Evolutionary conservation across 2,113 vertebrate species (phyloP), one percentile per base, ranked within the genome.

Genomic region (Blennius ocellaris): DNA sequence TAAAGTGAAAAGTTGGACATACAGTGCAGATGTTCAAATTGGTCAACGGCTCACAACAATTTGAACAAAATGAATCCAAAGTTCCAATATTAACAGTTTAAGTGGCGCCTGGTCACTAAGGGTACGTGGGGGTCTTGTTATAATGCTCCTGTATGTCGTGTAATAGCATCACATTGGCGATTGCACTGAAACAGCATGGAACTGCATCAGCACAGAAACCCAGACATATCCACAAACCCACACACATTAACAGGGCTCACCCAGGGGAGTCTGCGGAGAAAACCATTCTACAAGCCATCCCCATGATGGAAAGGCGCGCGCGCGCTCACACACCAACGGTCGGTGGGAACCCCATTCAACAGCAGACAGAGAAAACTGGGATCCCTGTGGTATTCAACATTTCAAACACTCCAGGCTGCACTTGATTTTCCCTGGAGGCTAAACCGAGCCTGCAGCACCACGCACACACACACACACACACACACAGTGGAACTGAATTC

Each of bases 321-420:
- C 47, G 55, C 8, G 12, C 65, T 55, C 53, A 67, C 52, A 66
- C 65, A 52, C 30, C 16, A 45, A 58, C 43, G 69, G 56, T 69
- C 14, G 30, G 52, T 63, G 68, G 44, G 51, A 76, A 78, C 50
- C 36, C 39, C 47, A 50, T 62, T 72, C 65, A 45, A 56, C 17
- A 62, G 72, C 60, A 74, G 45, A 71, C 39, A 63, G 63, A 79
- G 21, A 70, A 64, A 81, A 79, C 55, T 52, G 62, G 72, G 77
- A 73, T 82, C 62, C 75, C 75, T 36, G 2, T 38, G 77, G 81
- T 65, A 78, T 78, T 81, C 66, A 45, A 72, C 76, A 82, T 90
- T 74, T 87, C 71, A 87, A 90, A 87, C 78, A 84, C 71, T 77
- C 75, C 56, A 76, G 62, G 58, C 71, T 78, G 68, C 66, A 72